phyloP scores from a whole-genome alignment of 2,113 vertebrate genomes.

The Forbesichthys papilliferus region DNA sequence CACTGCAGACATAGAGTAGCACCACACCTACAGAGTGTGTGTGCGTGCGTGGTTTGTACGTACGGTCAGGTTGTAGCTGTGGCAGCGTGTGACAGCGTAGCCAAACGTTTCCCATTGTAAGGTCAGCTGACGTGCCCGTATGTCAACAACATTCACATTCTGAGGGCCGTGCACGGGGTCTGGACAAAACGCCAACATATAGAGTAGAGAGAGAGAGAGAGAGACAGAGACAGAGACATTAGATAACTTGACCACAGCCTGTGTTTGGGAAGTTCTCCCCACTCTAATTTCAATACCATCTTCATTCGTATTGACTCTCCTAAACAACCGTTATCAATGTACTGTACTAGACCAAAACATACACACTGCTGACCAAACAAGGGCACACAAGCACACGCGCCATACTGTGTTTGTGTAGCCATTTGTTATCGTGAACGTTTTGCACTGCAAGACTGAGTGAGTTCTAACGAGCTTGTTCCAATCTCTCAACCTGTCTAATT shows the following conservation, averaged over 20 bases:
- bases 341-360: slow-evolving; percentile 5
- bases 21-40: not conserved
- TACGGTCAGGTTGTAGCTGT: slow-evolving; percentile 95
- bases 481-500: slow-evolving; percentile 45
- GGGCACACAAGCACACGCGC: slow-evolving; percentile 9
- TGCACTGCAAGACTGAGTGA: slow-evolving; percentile 23
- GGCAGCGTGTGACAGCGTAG: slow-evolving; percentile 92
- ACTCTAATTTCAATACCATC: too few relatives aligned
- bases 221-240: not conserved
- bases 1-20: not conserved
- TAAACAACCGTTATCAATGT: not conserved
- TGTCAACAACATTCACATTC: slow-evolving; percentile 92
- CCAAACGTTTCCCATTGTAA: slow-evolving; percentile 97
- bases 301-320: too few relatives aligned
- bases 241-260: too few relatives aligned
- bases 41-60: slow-evolving; percentile 18
- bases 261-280: too few relatives aligned
- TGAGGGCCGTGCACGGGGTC: slow-evolving; percentile 94
- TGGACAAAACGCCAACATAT: slow-evolving; percentile 52
- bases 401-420: slow-evolving; percentile 10
- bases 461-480: slow-evolving; percentile 51
- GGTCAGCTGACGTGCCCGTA: slow-evolving; percentile 91
- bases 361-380: not conserved
- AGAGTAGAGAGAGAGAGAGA: not conserved
- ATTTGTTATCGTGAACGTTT: slow-evolving; percentile 48